Evolutionary conservation across 2,888 invertebrate species (phyloP), one percentile per base, ranked within the genome.

Genomic region (Phorcus lineatus): DNA sequence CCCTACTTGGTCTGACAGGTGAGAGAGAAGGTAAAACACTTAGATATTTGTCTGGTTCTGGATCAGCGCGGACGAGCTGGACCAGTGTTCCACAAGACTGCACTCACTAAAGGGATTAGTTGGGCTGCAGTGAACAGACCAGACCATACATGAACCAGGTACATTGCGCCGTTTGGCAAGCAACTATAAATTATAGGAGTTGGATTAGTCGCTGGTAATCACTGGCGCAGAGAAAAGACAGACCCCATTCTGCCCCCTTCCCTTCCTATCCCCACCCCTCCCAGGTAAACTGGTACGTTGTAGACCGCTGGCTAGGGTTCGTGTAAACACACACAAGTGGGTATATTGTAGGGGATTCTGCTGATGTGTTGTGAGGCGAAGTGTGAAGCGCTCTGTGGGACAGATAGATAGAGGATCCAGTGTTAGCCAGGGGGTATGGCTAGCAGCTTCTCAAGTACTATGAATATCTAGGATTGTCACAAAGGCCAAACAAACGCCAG

Each of bases 401-500:
- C n/a, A 31, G 31, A n/a, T 57, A 24, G 31, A 19, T 11, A 7
- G 17, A 36, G 31, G n/a, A 70, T 19, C 70, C 40, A 28, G 36
- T 19, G 31, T 70, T 6, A 36, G 70, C 70, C 70, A 7, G 70
- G 70, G 70, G 70, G 40, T 13, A 70, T 31, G n/a, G 40, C 19
- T 40, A n/a, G n/a, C 70, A 36, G n/a, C 36, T n/a, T 1, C 47
- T 47, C 13, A 19, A 36, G 31, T 70, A 40, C 28, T 70, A 70
- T 70, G 70, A 70, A 70, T 70, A 70, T 70, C 40, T 70, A 28
- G 40, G 36, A 70, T 40, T 70, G 40, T 36, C 40, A 70, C 70
- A 70, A 70, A 70, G 40, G 70, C 31, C 70, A 70, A 70, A 70
- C 70, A 70, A 70, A 70, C 70, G 70, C 70, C 36, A 36, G 70